These are phyloP conservation scores for Leptonema lineaticorne DNA, from an alignment of 1,140 invertebrate genomes.

Conservation along the genomic window DNA sequence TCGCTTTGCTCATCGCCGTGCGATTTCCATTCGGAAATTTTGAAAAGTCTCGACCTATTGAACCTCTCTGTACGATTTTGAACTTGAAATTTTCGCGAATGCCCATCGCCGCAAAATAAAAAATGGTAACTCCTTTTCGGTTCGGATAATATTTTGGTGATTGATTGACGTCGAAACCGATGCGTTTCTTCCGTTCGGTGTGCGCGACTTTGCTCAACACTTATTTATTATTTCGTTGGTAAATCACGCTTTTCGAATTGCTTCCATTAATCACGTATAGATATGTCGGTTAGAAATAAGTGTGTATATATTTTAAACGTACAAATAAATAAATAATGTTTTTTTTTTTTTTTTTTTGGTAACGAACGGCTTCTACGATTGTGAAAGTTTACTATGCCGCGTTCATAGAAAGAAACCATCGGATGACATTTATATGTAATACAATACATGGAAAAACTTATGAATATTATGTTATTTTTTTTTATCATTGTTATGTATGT, in stretches of 20 bases:
- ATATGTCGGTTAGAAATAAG: too few relatives aligned
- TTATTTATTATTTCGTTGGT: neutral
- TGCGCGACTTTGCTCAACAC: neutral
- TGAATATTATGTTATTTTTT: too few relatives aligned
- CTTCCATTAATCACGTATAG: constrained; percentile 8
- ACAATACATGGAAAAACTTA: too few relatives aligned
- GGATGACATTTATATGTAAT: too few relatives aligned
- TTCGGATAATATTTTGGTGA: too few relatives aligned
- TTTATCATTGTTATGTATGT: too few relatives aligned
- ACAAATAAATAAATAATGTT: too few relatives aligned
- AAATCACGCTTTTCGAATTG: constrained; percentile 4
- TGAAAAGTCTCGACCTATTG: neutral
- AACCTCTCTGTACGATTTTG: neutral
- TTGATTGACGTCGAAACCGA: too few relatives aligned
- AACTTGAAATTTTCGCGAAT: neutral
- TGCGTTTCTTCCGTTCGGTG: too few relatives aligned
- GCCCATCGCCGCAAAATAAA: neutral
- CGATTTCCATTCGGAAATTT: neutral
- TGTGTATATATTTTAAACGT: too few relatives aligned
- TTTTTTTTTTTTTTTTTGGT: constrained; percentile 10
- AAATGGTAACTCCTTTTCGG: too few relatives aligned
- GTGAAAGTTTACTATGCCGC: constrained; percentile 1
- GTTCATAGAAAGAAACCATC: too few relatives aligned
- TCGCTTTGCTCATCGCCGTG: neutral
- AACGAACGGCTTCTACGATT: neutral